A percentile compares a stretch with the other conserved stretches of the same genome.
Evolutionary conservation across 2,888 invertebrate species (phyloP).

Genomic region (Leptopilina drosophilae): DNA sequence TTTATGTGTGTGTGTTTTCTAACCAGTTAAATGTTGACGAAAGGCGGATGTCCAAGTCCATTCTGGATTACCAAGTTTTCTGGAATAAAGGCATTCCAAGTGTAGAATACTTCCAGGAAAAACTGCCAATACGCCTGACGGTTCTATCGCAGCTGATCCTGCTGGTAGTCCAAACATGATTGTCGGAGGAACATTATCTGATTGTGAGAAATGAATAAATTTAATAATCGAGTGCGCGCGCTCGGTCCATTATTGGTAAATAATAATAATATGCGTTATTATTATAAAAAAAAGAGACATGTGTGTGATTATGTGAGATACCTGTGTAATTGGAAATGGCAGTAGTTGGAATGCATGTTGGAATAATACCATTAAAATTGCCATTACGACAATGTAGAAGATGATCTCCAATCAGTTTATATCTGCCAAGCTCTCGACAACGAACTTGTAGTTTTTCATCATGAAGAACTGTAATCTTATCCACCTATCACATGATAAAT

Average conservation of each 20-base stretch:
- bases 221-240: neutral
- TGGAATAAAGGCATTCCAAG: conserved; percentile 88
- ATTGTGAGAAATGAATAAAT: neutral
- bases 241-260: no score
- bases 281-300: no score
- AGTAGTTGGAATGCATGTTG: conserved; percentile 92
- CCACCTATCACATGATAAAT: conserved; percentile 63
- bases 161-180: conserved; percentile 86
- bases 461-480: conserved; percentile 80
- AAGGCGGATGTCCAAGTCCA: conserved; percentile 93
- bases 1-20: conserved; percentile 52
- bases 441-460: conserved; percentile 86
- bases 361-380: conserved; percentile 87
- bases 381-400: conserved; percentile 89
- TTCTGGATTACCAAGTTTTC: conserved; percentile 88
- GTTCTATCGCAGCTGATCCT: conserved; percentile 89
- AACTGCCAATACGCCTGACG: conserved; percentile 87
- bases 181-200: conserved; percentile 90
- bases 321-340: conserved; percentile 91
- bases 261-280: neutral
- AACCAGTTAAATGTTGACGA: conserved; percentile 88
- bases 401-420: conserved; percentile 90
- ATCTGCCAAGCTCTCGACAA: conserved; percentile 89
- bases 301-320: conserved; percentile 66
- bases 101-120: conserved; percentile 89